A percentile compares a stretch with the other conserved stretches of the same genome.
phyloP scores from a whole-genome alignment of 1,140 invertebrate species.

The Atopsyche davidsoni region DNA sequence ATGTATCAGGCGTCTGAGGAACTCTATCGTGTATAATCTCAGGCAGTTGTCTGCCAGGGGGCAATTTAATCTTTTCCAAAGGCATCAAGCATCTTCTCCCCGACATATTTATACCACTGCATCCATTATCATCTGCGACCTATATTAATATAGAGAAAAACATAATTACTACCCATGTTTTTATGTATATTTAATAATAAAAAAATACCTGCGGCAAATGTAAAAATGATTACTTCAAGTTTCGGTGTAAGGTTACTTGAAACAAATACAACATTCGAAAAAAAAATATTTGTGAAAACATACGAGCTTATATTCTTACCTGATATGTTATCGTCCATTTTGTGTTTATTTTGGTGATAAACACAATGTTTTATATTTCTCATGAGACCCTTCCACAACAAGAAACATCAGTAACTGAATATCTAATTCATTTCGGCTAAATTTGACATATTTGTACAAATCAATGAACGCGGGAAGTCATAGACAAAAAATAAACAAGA shows the following conservation, averaged over 20 bases:
- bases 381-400: too few species aligned
- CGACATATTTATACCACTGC: conserved; percentile 15
- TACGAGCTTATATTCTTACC: too few species aligned
- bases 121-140: background rate
- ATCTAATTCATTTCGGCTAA: background rate
- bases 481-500: background rate
- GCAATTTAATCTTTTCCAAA: conserved; percentile 11
- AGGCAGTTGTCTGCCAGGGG: conserved; percentile 13
- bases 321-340: too few species aligned
- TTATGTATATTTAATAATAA: too few species aligned
- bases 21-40: conserved; percentile 18
- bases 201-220: background rate
- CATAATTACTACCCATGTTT: background rate
- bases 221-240: too few species aligned
- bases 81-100: conserved; percentile 19
- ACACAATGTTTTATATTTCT: too few species aligned
- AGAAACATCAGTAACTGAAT: too few species aligned
- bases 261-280: too few species aligned
- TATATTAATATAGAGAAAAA: background rate
- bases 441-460: conserved; percentile 4
- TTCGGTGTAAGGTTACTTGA: too few species aligned
- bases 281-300: too few species aligned
- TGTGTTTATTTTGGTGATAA: too few species aligned
- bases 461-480: background rate
- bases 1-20: conserved; percentile 10